phyloP scores from a whole-genome alignment of 37 sponge, comb jelly and placozoan genomes.

The Agelas oroides region DNA sequence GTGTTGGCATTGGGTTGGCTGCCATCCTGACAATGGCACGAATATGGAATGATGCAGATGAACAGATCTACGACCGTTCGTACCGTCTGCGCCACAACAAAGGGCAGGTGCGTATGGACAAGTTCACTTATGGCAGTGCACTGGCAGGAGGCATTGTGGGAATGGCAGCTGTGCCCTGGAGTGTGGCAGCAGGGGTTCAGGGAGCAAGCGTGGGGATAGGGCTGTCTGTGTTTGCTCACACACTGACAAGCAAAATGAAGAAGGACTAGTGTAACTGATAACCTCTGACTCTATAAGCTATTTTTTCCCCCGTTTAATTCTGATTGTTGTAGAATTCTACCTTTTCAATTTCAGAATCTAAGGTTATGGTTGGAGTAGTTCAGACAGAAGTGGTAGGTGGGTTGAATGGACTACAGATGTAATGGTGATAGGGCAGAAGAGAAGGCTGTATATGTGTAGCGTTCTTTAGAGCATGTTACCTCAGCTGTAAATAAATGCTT shows the following conservation, averaged over 20 bases:
- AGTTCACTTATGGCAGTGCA: slow-evolving; percentile 57
- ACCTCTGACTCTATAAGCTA: no score
- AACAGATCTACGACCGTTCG: slow-evolving; percentile 61
- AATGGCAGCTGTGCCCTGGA: not conserved
- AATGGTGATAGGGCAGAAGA: no score
- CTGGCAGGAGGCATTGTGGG: slow-evolving; percentile 44
- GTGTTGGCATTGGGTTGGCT: slow-evolving; percentile 23
- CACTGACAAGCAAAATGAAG: not conserved
- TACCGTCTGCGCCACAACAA: slow-evolving; percentile 69
- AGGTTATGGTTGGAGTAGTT: no score
- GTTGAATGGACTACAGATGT: no score
- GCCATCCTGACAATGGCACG: slow-evolving; percentile 11
- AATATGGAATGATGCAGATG: slow-evolving; percentile 30
- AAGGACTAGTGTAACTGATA: not conserved
- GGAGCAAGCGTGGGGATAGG: slow-evolving; percentile 50
- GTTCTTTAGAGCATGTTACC: no score
- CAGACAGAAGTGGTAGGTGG: no score
- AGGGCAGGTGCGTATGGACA: slow-evolving; percentile 57
- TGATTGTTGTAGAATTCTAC: no score
- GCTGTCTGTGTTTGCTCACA: slow-evolving; percentile 44
- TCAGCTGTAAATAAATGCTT: no score
- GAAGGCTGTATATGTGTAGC: no score
- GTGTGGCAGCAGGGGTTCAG: slow-evolving; percentile 2
- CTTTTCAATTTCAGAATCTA: no score
- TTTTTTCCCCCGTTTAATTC: no score